phyloP scores from a whole-genome alignment of 2,113 vertebrate genomes.

The Xyliphius kryptos region DNA sequence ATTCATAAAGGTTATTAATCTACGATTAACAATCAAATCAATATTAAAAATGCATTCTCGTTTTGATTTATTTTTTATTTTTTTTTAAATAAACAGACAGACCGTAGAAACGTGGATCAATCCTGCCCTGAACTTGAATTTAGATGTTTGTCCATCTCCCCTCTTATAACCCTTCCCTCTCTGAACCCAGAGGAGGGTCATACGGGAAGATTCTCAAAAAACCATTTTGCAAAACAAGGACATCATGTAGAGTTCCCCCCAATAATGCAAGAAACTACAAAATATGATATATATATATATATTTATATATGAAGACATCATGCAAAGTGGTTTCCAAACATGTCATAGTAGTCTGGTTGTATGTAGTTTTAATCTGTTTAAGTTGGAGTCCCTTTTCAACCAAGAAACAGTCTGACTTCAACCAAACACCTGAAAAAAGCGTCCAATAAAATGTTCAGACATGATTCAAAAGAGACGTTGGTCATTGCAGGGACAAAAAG shows the following conservation, averaged over 20 bases:
- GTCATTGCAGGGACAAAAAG: conserved; percentile 47
- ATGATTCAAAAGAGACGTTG: conserved; percentile 55
- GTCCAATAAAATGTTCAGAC: conserved; percentile 46
- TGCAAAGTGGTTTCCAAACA: conserved; percentile 70
- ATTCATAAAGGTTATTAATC: conserved; percentile 25
- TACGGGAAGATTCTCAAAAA: too few relatives aligned
- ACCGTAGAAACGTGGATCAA: conserved; percentile 44
- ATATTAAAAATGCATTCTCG: too few relatives aligned
- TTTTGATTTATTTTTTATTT: conserved; percentile 25
- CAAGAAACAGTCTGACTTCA: conserved; percentile 30
- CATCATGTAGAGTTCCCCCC: conserved; percentile 35
- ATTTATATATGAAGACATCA: conserved; percentile 69
- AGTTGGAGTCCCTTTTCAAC: conserved; percentile 15
- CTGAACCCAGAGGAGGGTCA: too few relatives aligned
- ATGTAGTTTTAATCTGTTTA: conserved; percentile 43
- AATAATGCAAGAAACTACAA: conserved; percentile 56
- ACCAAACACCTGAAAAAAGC: background rate
- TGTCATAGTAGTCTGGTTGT: conserved; percentile 60
- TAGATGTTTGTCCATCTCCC: conserved; percentile 49
- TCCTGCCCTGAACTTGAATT: conserved; percentile 55
- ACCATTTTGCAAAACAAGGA: conserved; percentile 20
- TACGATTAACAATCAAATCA: conserved; percentile 49
- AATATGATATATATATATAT: conserved; percentile 65
- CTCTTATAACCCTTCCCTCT: too few relatives aligned
- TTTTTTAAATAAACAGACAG: conserved; percentile 42